Conservation (phyloP, 2,113 vertebrate genomes). For the Ascaphus truei region DNA sequence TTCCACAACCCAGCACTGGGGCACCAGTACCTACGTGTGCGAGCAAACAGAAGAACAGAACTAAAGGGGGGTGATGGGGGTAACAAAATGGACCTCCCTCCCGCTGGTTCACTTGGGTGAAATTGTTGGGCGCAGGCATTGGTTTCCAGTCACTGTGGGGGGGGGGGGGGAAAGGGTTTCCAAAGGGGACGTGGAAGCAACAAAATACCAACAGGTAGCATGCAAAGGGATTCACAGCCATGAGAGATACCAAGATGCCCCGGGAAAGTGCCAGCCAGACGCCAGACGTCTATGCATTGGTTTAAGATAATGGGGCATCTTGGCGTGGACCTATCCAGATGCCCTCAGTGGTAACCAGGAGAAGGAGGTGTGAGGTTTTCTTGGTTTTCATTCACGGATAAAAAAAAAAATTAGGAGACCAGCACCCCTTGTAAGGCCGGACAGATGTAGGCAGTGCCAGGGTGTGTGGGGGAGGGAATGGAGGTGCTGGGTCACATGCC, state of each 20-base stretch:
- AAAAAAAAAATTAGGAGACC: constrained; percentile 20
- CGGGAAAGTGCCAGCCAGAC: constrained; percentile 12
- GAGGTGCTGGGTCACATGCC: constrained; percentile 1
- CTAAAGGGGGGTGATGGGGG: neutral
- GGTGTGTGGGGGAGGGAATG: neutral
- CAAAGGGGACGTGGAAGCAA: neutral
- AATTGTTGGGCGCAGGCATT: constrained; percentile 28
- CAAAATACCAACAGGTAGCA: constrained; percentile 15
- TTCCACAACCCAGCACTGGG: constrained; percentile 3
- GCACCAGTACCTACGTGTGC: constrained; percentile 10
- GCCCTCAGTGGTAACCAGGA: constrained; percentile 16
- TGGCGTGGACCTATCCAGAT: constrained; percentile 8
- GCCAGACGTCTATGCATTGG: neutral
- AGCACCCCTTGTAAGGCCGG: constrained; percentile 27
- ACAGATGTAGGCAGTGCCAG: constrained; percentile 17
- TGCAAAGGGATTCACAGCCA: constrained; percentile 35
- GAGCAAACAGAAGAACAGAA: constrained; percentile 38
- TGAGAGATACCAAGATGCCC: constrained; percentile 16
- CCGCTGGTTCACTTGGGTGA: constrained; percentile 43
- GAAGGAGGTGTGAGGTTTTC: constrained; percentile 32
- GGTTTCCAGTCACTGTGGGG: constrained; percentile 11
- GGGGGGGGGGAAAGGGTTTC: neutral
- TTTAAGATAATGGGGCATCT: neutral
- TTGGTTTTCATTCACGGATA: constrained; percentile 31
- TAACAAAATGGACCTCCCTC: neutral